Evolutionary conservation across 2,113 vertebrate species (phyloP).

Genomic region (Climacteris rufus): DNA sequence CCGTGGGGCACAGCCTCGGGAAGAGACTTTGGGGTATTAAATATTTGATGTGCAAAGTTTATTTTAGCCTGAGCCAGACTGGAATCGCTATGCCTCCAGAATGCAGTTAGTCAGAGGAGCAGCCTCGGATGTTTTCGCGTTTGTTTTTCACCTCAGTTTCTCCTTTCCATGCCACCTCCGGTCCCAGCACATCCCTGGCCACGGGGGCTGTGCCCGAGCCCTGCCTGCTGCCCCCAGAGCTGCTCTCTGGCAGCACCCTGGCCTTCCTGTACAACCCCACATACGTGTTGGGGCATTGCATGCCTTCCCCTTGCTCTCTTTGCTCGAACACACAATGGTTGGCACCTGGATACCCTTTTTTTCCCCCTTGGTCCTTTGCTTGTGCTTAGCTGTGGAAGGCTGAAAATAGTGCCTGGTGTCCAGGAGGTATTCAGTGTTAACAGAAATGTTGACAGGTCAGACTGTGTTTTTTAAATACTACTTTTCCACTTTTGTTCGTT

Average conservation of each 20-base stretch:
- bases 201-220: fast-evolving
- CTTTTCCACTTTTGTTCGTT: background rate
- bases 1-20: background rate
- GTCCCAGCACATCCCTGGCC: fast-evolving
- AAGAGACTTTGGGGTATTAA: background rate
- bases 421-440: slow-evolving; percentile 52
- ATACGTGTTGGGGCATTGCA: fast-evolving
- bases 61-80: background rate
- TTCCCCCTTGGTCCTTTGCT: background rate
- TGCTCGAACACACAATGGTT: background rate
- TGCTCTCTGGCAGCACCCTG: background rate
- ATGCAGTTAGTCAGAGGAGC: background rate
- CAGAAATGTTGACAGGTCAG: slow-evolving; percentile 61
- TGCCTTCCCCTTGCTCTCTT: background rate
- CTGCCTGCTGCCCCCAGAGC: background rate
- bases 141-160: fast-evolving
- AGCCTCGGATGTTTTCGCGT: fast-evolving
- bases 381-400: background rate
- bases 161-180: fast-evolving
- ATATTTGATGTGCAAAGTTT: slow-evolving; percentile 7
- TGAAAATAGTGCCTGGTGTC: background rate
- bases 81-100: background rate
- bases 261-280: fast-evolving
- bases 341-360: background rate
- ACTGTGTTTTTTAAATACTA: slow-evolving; percentile 42